These are phyloP conservation scores for Myiotriccus ornatus DNA, from an alignment of 2,797 vertebrate species.

Conservation along the genomic window DNA sequence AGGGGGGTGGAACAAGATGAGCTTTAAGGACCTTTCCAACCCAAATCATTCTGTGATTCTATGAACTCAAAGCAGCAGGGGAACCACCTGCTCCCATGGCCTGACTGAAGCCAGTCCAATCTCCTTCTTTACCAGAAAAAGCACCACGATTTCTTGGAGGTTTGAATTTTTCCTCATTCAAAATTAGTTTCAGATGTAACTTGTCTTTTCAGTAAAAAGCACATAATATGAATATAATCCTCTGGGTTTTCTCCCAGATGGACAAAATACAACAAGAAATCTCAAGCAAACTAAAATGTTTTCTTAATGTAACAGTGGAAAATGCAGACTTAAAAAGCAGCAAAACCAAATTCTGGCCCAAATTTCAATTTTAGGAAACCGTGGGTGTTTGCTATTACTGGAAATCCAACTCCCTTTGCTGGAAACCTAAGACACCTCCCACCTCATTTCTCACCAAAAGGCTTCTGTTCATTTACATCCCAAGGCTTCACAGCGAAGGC, in stretches of 20 bases:
- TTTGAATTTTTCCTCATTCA: background rate
- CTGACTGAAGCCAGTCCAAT: background rate
- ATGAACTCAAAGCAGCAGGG: background rate
- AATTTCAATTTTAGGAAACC: slow-evolving; percentile 44
- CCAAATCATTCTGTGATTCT: background rate
- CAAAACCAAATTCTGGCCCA: background rate
- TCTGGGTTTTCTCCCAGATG: background rate
- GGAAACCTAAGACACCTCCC: slow-evolving; percentile 58
- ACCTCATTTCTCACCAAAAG: slow-evolving; percentile 50
- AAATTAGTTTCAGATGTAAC: background rate
- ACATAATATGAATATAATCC: background rate
- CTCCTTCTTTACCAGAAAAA: background rate
- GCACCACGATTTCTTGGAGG: background rate
- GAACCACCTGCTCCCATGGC: background rate
- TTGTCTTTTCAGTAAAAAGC: background rate
- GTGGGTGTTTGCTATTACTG: slow-evolving; percentile 56
- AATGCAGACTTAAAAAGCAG: background rate
- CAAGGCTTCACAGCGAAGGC: background rate
- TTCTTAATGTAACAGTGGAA: slow-evolving; percentile 13
- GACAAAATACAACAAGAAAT: background rate
- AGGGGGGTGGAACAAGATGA: background rate
- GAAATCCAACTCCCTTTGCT: slow-evolving; percentile 46
- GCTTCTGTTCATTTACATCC: slow-evolving; percentile 3
- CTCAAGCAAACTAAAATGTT: background rate
- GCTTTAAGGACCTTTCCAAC: background rate